phyloP scores from a whole-genome alignment of 2,113 vertebrate genomes.

The Rhadina sibilatrix region DNA sequence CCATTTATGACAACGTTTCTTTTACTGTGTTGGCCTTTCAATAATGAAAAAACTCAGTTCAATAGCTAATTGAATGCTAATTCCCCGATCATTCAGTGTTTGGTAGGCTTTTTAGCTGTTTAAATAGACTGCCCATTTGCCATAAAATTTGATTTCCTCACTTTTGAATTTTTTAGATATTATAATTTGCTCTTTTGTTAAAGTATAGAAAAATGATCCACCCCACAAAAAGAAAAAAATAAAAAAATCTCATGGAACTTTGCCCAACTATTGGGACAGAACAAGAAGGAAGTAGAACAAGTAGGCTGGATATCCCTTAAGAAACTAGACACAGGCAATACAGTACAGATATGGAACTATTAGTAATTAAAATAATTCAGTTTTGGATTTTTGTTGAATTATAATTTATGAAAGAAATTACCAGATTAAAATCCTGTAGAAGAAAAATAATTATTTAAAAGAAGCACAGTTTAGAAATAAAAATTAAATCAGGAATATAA shows the following conservation, averaged over 20 bases:
- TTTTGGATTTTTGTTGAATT: not conserved
- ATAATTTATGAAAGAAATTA: not conserved
- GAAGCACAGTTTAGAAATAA: not conserved
- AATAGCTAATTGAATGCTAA: not conserved
- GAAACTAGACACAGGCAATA: not conserved
- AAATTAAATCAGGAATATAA: not conserved
- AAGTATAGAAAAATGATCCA: fast-evolving
- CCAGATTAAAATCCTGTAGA: not conserved
- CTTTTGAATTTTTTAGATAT: not conserved
- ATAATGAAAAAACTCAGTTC: not conserved
- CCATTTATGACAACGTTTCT: not conserved
- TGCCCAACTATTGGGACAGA: not conserved
- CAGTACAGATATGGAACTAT: not conserved
- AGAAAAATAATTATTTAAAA: not conserved
- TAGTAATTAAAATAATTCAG: not conserved
- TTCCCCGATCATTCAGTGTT: not conserved
- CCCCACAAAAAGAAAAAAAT: not conserved
- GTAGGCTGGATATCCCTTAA: not conserved
- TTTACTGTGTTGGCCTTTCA: not conserved
- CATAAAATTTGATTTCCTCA: not conserved
- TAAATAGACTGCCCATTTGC: not conserved
- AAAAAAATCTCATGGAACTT: not conserved
- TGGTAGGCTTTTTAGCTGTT: not conserved
- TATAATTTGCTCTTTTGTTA: not conserved
- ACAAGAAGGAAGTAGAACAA: not conserved